phyloP scores from a whole-genome alignment of 2,888 invertebrate genomes.

The Panopea generosa region DNA sequence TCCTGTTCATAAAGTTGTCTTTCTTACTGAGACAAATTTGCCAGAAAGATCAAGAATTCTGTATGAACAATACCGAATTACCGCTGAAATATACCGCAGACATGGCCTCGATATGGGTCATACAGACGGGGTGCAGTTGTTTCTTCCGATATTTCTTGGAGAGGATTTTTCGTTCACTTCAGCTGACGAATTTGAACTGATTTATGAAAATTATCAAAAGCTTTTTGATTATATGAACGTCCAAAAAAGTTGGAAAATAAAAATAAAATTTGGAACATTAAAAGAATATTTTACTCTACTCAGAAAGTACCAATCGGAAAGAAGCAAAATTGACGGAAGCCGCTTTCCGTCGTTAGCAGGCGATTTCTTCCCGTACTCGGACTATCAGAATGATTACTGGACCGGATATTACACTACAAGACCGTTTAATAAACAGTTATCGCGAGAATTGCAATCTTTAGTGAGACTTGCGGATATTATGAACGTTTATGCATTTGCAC shows the following conservation, averaged over 20 bases:
- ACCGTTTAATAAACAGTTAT: slow-evolving; percentile 89
- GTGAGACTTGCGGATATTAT: slow-evolving; percentile 83
- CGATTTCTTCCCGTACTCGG: slow-evolving; percentile 98
- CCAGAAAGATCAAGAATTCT: slow-evolving; percentile 93
- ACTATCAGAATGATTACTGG: slow-evolving; percentile 95
- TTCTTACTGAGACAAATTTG: slow-evolving; percentile 94
- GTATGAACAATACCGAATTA: slow-evolving; percentile 94
- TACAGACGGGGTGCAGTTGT: slow-evolving; percentile 9
- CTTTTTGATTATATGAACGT: slow-evolving; percentile 95
- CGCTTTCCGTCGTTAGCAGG: slow-evolving; percentile 91
- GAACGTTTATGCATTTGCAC: slow-evolving; percentile 72
- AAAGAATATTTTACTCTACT: slow-evolving; percentile 94
- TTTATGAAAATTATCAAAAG: slow-evolving; percentile 95
- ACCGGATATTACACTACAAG: slow-evolving; percentile 97
- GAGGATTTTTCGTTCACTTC: slow-evolving; percentile 98
- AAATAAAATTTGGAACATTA: slow-evolving; percentile 91
- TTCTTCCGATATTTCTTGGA: slow-evolving; percentile 95
- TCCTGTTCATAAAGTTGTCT: slow-evolving; percentile 89
- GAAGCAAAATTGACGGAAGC: slow-evolving; percentile 86
- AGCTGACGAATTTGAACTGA: slow-evolving; percentile 96
- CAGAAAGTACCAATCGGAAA: slow-evolving; percentile 57
- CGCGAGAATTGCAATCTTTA: slow-evolving; percentile 86
- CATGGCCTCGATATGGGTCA: slow-evolving; percentile 5
- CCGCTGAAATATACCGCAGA: slow-evolving; percentile 91
- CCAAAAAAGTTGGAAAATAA: slow-evolving; percentile 88